Base-by-base conservation (phyloP, 2,113 vertebrate species). In the Xyrauchen texanus region DNA sequence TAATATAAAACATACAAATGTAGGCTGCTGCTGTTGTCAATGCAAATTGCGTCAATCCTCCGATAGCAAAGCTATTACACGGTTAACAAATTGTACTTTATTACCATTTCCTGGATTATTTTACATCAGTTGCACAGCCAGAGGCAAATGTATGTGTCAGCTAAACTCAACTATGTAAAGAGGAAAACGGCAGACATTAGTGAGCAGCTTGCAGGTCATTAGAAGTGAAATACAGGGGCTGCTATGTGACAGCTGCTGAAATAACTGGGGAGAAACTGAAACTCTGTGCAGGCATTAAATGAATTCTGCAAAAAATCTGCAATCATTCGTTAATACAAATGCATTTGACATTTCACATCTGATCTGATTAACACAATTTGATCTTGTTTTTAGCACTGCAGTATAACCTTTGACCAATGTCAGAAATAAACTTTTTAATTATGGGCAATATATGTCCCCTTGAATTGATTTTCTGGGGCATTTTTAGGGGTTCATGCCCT, bases 241-340 rank as follows among this genome's bases (percentile, higher is more conserved):
- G 21, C 15, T 13, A 42, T 15, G 42, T 45, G 66, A 51, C 21
- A 34, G 21, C 21, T 34, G 21, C 21, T 34, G 21, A 34, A 34
- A 34, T 34, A 34, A 34, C 21, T 34, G 21, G 21, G 21, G 58
- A 63, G 58, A 74, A 74, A 42, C 58, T 52, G 72, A 74, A 63
- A 74, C 58, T 42, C 44, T 5, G 58, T 58, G 62, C 15, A 45
- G 16, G 51, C 63, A 74, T 15, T 3, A 4, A 51, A 34, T 34
- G 21, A 34, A 34, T 5, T 0, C 34, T 46, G 6, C 45, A n/a
- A 2, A 45, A 7, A 21, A 42, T 3, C 21, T 34, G 21, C 21
- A 34, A 34, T 3, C 21, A 34, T 34, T 34, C 21, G 21, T 34
- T 1, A 34, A 34, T 34, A 34, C 1, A 34, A 3, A 34, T 34